Evolutionary conservation across 1,140 invertebrate genomes (phyloP).

Genomic region (Cydia strobilella): DNA sequence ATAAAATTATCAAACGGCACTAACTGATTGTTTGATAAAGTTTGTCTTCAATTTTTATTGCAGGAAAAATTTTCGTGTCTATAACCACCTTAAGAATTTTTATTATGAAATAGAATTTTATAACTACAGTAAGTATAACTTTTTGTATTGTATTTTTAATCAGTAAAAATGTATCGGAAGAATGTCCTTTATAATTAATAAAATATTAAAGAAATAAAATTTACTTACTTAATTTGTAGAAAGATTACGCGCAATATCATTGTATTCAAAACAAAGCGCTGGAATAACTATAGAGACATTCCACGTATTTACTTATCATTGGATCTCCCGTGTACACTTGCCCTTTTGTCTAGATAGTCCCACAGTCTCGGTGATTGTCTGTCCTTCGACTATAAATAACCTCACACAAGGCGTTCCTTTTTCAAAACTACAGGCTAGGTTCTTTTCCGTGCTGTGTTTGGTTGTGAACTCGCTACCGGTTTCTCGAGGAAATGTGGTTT

Average conservation of each 20-base stretch:
- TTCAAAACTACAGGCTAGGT: slow-evolving; percentile 23
- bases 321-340: slow-evolving; percentile 1
- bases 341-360: slow-evolving; percentile 29
- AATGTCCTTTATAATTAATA: no score
- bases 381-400: slow-evolving; percentile 74
- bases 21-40: neutral
- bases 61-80: no score
- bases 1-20: neutral
- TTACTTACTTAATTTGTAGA: neutral
- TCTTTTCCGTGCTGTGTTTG: slow-evolving; percentile 22
- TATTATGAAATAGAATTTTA: no score
- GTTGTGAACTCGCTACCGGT: slow-evolving; percentile 10
- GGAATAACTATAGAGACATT: slow-evolving; percentile 11
- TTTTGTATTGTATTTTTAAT: no score
- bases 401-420: slow-evolving; percentile 43
- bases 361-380: slow-evolving; percentile 60
- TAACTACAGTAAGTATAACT: no score
- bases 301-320: slow-evolving; percentile 16
- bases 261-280: slow-evolving; percentile 8
- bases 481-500: slow-evolving; percentile 11
- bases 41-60: no score
- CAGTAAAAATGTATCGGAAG: no score
- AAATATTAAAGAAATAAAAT: no score
- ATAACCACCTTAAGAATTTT: no score
- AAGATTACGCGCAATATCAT: neutral